Conservation (phyloP, 2,113 vertebrate species). For the Conger conger region DNA sequence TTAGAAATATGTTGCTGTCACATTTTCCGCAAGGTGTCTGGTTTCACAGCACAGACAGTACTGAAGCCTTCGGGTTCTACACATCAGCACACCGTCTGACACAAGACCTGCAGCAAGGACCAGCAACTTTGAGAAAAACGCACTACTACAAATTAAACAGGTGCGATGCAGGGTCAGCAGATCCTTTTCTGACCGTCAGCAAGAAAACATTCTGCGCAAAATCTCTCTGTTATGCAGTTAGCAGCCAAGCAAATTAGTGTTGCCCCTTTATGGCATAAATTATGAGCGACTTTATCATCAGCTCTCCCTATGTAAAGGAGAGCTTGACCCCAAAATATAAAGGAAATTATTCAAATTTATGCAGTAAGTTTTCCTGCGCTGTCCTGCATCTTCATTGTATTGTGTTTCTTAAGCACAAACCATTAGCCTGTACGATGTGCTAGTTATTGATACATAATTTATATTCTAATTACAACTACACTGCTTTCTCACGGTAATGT, state of each 20-base stretch:
- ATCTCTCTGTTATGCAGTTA: conserved; percentile 36
- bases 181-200: conserved; percentile 39
- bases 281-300: background rate
- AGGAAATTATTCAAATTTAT: background rate
- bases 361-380: background rate
- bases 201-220: conserved; percentile 25
- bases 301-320: background rate
- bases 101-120: conserved; percentile 12
- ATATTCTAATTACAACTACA: background rate
- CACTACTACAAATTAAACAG: conserved; percentile 25
- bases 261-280: conserved; percentile 23
- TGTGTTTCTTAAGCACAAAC: background rate
- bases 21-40: background rate
- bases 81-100: background rate
- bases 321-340: background rate
- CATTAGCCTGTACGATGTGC: background rate
- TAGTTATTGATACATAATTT: background rate
- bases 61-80: background rate
- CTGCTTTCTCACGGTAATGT: background rate
- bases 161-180: conserved; percentile 37
- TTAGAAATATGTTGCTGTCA: no score
- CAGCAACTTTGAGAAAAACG: conserved; percentile 10
- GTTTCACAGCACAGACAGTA: background rate
- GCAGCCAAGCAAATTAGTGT: conserved; percentile 29
- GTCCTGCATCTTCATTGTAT: background rate